These are phyloP conservation scores for Dicyrtomina minuta DNA, from an alignment of 2,888 invertebrate genomes.

Conservation along the genomic window DNA sequence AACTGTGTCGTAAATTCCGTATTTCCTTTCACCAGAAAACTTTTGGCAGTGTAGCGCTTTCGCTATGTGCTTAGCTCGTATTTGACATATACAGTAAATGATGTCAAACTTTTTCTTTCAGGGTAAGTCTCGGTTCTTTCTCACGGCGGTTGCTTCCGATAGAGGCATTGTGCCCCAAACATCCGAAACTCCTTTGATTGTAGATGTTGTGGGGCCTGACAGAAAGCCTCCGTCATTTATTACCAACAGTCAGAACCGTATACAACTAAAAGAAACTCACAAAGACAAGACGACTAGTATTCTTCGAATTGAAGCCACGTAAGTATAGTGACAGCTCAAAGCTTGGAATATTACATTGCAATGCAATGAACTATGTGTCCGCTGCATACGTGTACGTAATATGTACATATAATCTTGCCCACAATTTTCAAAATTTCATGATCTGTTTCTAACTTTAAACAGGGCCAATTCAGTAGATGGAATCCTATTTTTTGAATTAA, in stretches of 20 bases:
- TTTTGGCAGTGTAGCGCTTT: too few relatives aligned
- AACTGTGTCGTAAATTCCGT: too few relatives aligned
- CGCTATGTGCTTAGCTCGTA: too few relatives aligned
- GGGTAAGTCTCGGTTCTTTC: conserved; percentile 1
- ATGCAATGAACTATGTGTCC: not conserved
- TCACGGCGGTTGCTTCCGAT: conserved; percentile 74
- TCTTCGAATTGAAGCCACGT: conserved; percentile 70
- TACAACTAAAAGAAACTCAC: conserved; percentile 70
- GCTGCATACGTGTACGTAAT: not conserved
- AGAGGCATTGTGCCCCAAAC: conserved; percentile 63
- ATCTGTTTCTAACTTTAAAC: not conserved
- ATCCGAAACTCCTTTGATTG: conserved; percentile 65
- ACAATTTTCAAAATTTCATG: not conserved
- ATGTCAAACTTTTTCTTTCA: conserved; percentile 12
- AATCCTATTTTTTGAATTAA: conserved; percentile 75
- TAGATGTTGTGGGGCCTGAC: conserved; percentile 82
- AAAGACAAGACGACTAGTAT: conserved; percentile 70
- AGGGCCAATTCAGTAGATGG: conserved; percentile 59
- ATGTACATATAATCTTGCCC: too few relatives aligned
- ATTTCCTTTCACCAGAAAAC: too few relatives aligned
- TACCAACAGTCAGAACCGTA: conserved; percentile 60
- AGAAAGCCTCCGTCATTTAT: conserved; percentile 79
- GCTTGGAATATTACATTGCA: not conserved
- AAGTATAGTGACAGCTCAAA: too few relatives aligned
- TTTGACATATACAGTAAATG: too few relatives aligned